Evolutionary conservation across 53 echinoderm and acorn worm genomes (phyloP).

Genomic region (Crossaster papposus): DNA sequence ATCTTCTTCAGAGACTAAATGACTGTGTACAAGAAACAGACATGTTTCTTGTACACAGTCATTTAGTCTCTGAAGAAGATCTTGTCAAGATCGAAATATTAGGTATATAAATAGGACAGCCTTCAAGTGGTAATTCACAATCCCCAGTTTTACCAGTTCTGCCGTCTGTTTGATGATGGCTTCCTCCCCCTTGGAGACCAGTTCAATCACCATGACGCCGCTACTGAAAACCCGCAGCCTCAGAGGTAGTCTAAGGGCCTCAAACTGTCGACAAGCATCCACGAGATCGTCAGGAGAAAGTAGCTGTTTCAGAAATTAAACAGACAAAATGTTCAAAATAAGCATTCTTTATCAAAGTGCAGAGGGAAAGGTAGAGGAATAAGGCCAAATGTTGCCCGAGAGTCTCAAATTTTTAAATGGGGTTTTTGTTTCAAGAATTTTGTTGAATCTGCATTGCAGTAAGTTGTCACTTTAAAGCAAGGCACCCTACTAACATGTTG

Average conservation of each 20-base stretch:
- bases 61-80: too few relatives aligned
- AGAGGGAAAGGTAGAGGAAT: too few relatives aligned
- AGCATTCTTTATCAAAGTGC: too few relatives aligned
- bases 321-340: background rate
- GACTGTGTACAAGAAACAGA: too few relatives aligned
- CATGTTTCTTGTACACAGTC: too few relatives aligned
- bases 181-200: slow-evolving; percentile 84
- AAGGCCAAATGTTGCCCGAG: too few relatives aligned
- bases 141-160: slow-evolving; percentile 62
- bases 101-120: too few relatives aligned
- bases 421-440: too few relatives aligned
- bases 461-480: background rate
- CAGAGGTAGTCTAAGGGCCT: slow-evolving; percentile 75
- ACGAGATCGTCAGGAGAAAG: slow-evolving; percentile 96
- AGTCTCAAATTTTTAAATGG: too few relatives aligned
- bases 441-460: too few relatives aligned
- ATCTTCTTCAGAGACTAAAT: too few relatives aligned
- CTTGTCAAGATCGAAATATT: background rate
- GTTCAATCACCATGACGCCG: slow-evolving; percentile 94
- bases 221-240: slow-evolving; percentile 84
- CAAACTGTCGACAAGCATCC: slow-evolving; percentile 91
- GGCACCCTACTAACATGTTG: background rate
- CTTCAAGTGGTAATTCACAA: background rate
- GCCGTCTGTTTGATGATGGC: slow-evolving; percentile 72
- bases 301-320: slow-evolving; percentile 51